These are phyloP conservation scores for Xyliphius kryptos DNA, from an alignment of 2,113 vertebrate genomes.

Conservation along the genomic window DNA sequence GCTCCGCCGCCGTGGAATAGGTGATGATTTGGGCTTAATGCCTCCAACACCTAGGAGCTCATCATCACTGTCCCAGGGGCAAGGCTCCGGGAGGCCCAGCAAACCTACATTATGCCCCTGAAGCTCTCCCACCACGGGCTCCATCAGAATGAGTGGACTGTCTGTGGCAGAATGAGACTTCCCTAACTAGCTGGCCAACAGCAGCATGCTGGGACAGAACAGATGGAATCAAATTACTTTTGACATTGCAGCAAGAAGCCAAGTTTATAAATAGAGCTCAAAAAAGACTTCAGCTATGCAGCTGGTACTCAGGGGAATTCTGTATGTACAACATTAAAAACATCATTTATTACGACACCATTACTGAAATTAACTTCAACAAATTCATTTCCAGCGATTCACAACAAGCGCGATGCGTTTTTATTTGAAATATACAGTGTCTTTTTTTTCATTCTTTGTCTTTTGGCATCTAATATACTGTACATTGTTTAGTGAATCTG, in stretches of 20 bases:
- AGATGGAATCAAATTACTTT: conserved; percentile 87
- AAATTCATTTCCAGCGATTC: no score
- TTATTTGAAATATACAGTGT: no score
- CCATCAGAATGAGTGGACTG: conserved; percentile 85
- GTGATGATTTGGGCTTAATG: conserved; percentile 62
- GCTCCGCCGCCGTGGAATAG: conserved; percentile 56
- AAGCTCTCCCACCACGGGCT: conserved; percentile 67
- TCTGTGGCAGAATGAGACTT: conserved; percentile 62
- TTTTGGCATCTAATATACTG: no score
- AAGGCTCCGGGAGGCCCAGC: conserved; percentile 41
- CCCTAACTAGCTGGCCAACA: conserved; percentile 54
- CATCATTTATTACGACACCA: no score
- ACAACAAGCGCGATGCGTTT: no score
- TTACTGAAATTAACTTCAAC: no score
- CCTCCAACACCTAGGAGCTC: conserved; percentile 42
- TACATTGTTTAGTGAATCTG: no score
- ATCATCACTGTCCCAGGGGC: conserved; percentile 54
- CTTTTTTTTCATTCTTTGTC: no score
- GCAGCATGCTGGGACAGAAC: conserved; percentile 76
- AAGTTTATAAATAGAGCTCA: conserved; percentile 86
- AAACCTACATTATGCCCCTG: conserved; percentile 56
- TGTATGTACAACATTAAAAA: conserved; percentile 53
- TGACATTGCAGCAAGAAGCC: conserved; percentile 85
- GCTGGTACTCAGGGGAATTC: conserved; percentile 51
- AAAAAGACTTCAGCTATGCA: conserved; percentile 73